These are phyloP conservation scores for Cardiocondyla obscurior DNA, from an alignment of 1,140 invertebrate species.

Conservation along the genomic window DNA sequence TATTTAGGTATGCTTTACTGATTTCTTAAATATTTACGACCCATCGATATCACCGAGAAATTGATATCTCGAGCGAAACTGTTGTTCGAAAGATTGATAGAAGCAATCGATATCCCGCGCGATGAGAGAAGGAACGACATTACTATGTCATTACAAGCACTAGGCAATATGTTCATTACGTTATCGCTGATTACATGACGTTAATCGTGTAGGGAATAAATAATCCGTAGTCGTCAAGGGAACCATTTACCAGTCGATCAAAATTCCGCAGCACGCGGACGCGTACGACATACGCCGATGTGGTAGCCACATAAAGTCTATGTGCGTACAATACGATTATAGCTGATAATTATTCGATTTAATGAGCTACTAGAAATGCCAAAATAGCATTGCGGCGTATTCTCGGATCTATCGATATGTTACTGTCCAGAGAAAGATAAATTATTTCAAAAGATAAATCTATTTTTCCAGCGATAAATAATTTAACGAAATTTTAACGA, in stretches of 20 bases:
- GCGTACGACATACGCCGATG: slow-evolving; percentile 2
- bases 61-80: not conserved
- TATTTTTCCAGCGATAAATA: not conserved
- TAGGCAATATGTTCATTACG: slow-evolving; percentile 54
- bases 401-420: not conserved
- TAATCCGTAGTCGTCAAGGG: slow-evolving; percentile 49
- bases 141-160: slow-evolving; percentile 42
- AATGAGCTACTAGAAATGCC: slow-evolving; percentile 47
- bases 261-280: slow-evolving; percentile 32
- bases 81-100: slow-evolving; percentile 16
- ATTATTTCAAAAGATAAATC: not conserved
- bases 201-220: slow-evolving; percentile 55
- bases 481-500: slow-evolving; percentile 6
- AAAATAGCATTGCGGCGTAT: slow-evolving; percentile 20
- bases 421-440: not conserved
- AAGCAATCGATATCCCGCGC: slow-evolving; percentile 36
- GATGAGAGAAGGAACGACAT: not conserved
- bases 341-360: slow-evolving; percentile 61
- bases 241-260: slow-evolving; percentile 55
- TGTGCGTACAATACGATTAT: slow-evolving; percentile 40
- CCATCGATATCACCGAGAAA: not conserved
- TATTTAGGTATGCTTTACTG: not conserved
- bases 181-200: slow-evolving; percentile 55
- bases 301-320: slow-evolving; percentile 42
- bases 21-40: not conserved